Base-by-base conservation (phyloP, 2,888 invertebrate genomes). In the Pyrrhia umbra region DNA sequence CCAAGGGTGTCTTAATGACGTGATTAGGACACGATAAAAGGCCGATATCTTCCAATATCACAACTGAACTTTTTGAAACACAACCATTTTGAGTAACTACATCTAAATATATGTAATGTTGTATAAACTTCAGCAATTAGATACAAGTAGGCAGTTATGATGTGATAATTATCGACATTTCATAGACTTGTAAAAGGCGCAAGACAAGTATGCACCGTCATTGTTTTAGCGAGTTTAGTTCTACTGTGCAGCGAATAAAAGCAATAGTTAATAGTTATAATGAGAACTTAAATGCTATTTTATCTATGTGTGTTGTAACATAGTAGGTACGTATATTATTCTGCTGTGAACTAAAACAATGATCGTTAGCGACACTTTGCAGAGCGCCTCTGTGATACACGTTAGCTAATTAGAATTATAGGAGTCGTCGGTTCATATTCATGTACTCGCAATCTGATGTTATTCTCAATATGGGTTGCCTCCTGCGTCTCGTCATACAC, bases 311-410 rank as follows among this genome's bases (percentile, higher is more conserved):
- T 71, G 64, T 69, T 62, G 64, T 80, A 74, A 66, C 63, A 65
- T 80, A 78, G 68, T 73, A 61, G 55, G 62, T 79, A 49, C 54
- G 21, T 54, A 61, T 70, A 52, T 45, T 65, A 30, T 72, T 68
- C 56, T 74, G 68, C 68, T 72, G 67, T 76, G 50, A 73, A 74
- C 69, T 81, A 79, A 78, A 78, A 81, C 60, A 77, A 79, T 81
- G 82, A 80, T 83, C 78, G 77, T 80, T 85, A 87, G 83, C 84
- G 79, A 83, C 79, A 85, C 82, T 75, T 80, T 82, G 83, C 88
- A 87, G 87, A 90, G 88, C 89, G 91, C 90, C 90, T 88, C 93
- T 93, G 92, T 93, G 92, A 93, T 92, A 93, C 90, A 89, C 87
- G 78, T 88, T 88, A 91, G 90, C 86, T 87, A 85, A 82, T 82